A percentile compares a stretch with the other conserved stretches of the same genome.
phyloP scores from a whole-genome alignment of 2,888 invertebrate species.

The Kuschelorhynchus macadamiae region DNA sequence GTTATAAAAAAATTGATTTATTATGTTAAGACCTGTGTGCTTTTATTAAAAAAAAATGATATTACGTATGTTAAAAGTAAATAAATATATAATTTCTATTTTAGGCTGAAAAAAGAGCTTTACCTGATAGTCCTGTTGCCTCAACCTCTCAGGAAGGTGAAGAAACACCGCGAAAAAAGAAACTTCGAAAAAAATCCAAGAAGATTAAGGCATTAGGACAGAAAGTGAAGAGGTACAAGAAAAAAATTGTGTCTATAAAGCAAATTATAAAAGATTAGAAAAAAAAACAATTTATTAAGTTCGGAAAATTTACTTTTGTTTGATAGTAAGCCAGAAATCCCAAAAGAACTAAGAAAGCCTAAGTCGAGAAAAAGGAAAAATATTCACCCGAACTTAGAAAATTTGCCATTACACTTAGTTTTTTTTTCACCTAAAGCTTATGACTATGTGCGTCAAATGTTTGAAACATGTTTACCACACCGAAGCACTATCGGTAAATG shows the following conservation, averaged over 20 bases:
- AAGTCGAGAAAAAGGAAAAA: neutral
- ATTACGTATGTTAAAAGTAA: too few species aligned
- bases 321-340: neutral
- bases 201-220: neutral
- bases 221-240: neutral
- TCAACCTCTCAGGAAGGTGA: too few species aligned
- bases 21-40: too few species aligned
- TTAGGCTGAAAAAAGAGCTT: too few species aligned
- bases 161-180: too few species aligned
- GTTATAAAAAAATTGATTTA: too few species aligned
- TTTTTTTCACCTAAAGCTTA: slow-evolving; percentile 1
- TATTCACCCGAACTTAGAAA: neutral
- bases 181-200: too few species aligned
- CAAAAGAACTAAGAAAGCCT: neutral
- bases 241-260: neutral
- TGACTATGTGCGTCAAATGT: neutral
- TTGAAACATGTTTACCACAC: neutral
- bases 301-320: neutral
- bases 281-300: neutral
- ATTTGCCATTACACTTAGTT: neutral
- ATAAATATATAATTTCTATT: too few species aligned
- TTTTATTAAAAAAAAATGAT: too few species aligned
- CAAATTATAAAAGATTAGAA: neutral
- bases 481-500: neutral
- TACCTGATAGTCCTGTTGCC: too few species aligned